Evolutionary conservation across 1,140 invertebrate species (phyloP), one percentile per base, ranked within the genome.

Genomic region (Drosophila varians): DNA sequence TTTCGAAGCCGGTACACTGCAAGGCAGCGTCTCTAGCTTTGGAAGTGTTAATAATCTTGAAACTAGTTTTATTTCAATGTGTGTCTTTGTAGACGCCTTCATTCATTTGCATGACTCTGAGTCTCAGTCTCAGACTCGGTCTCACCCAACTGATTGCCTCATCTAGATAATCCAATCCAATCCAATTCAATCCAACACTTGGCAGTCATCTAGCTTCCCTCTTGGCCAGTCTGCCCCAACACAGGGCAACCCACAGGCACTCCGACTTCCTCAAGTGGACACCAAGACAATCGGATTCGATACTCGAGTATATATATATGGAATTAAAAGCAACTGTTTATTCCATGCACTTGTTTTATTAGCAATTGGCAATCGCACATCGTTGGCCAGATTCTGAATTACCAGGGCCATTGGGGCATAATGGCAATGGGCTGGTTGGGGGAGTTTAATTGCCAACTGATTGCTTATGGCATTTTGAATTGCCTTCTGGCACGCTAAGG

Each of bases 381-480:
- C 60, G 68, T 66, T 86, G 62, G 74, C 64, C 70, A 58, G 78
- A 83, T 84, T 79, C 86, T 62, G 14, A 75, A 86, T 73, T 72
- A 69, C 54, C 55, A 52, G 34, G 25, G 64, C 46, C 53, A 58
- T 25, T 49, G 46, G 26, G 66, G 18, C n/a, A n/a, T 42, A 25
- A 16, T 7, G 21, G 21, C n/a, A 14, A 25, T 2, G 38, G 56
- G 25, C 11, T 18, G 18, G 19, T 21, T 11, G 45, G 60, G 21
- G 34, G 68, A 31, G 28, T 75, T 79, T 84, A 84, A 84, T 84
- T 84, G 80, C 82, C 72, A 64, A 53, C 61, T 79, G 76, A 80
- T 86, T 76, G 80, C 72, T 49, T 84, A 75, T 77, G 74, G 74
- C 78, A 26, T 34, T 61, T 62, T 46, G 46, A 84, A 84, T 80